Conservation (phyloP, 2,888 invertebrate species). For the Agrochola lychnidis region DNA sequence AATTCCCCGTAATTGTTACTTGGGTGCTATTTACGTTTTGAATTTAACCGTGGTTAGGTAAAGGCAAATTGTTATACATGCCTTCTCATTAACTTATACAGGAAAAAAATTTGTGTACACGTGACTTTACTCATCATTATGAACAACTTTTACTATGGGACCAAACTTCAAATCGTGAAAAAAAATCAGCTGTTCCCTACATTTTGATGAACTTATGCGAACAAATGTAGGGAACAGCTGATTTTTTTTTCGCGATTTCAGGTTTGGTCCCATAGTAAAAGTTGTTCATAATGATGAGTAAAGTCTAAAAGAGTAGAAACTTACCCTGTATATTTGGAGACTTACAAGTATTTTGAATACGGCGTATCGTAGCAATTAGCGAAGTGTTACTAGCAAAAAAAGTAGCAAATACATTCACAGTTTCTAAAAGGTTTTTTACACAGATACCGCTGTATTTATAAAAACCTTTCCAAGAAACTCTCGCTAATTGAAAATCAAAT, state of each 20-base stretch:
- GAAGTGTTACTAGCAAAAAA: slow-evolving; percentile 19
- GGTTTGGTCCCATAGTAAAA: too few relatives aligned
- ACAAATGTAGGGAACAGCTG: too few relatives aligned
- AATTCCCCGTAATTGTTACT: slow-evolving; percentile 64
- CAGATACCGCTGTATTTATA: neutral
- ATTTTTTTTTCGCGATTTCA: too few relatives aligned
- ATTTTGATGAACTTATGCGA: too few relatives aligned
- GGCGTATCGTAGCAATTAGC: slow-evolving; percentile 25
- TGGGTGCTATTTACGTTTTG: slow-evolving; percentile 58
- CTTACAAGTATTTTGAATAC: slow-evolving; percentile 18
- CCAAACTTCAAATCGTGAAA: too few relatives aligned
- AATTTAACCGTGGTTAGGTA: slow-evolving; percentile 54
- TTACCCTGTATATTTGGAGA: slow-evolving; percentile 17
- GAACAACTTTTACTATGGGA: too few relatives aligned
- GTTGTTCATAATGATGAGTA: too few relatives aligned
- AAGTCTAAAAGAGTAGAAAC: too few relatives aligned
- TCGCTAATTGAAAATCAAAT: slow-evolving; percentile 47
- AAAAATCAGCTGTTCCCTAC: too few relatives aligned
- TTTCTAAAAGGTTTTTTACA: slow-evolving; percentile 19
- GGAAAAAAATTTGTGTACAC: too few relatives aligned
- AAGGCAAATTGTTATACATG: slow-evolving; percentile 35
- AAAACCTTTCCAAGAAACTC: slow-evolving; percentile 27
- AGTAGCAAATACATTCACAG: slow-evolving; percentile 19
- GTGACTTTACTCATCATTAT: too few relatives aligned
- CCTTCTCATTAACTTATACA: slow-evolving; percentile 13